Base-by-base conservation (phyloP, 2,888 invertebrate species). In the Conchocele bisecta region DNA sequence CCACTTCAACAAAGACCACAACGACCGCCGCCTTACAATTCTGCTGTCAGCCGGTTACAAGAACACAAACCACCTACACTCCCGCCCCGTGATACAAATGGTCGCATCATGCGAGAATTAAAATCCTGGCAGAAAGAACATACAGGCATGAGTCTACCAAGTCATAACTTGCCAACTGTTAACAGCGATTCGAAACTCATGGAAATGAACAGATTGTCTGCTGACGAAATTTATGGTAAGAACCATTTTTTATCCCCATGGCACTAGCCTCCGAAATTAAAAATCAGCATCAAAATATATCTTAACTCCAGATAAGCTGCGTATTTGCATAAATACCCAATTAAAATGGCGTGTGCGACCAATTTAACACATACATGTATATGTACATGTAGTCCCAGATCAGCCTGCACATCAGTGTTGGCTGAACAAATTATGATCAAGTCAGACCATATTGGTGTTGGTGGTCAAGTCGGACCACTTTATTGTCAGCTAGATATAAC, bases 51-150 rank as follows among this genome's bases (percentile, higher is more conserved):
- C 5, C 37, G 58, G 26, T 44, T 48, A 24, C 46, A 61, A 17
- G 22, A 54, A 9, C 39, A 57, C 1, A 59, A 59, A 2, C 83
- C 87, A 2, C 87, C 87, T 15, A 72, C 75, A 35, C 75, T 88
- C 48, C 88, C 88, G 9, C 87, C 87, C 6, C 72, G 86, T 53
- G 83, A 84, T 48, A 69, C 69, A 35, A 80, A 81, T 42, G 77
- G 81, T 61, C 78, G 63, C 7, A 82, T 83, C 37, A 81, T 83
- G 58, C 79, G 72, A 59, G 88, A 83, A 56, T 58, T 84, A 35
- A 87, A 86, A 65, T 83, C 80, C 59, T 88, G 87, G 87, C 88
- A 87, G 58, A 68, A 70, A 61, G 82, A 83, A 56, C 67, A 83
- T 48, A 66, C 70, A 15, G 54, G 35, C 13, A 41, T 46, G 15